phyloP scores from a whole-genome alignment of 2,797 vertebrate genomes.

The Apogon talboti region DNA sequence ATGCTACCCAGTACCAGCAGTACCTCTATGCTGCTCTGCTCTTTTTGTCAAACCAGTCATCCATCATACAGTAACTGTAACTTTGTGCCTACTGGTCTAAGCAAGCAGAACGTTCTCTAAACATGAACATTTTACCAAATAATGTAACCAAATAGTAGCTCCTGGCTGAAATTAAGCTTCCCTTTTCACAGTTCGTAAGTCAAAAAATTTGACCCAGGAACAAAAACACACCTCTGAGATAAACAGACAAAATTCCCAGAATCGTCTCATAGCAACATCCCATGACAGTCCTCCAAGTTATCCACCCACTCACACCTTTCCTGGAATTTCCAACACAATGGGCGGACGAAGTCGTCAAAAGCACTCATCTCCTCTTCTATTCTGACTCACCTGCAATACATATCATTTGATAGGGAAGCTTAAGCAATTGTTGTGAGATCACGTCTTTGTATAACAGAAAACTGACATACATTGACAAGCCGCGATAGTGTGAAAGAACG shows the following conservation, averaged over 20 bases:
- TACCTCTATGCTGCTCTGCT: conserved; percentile 7
- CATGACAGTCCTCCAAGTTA: conserved; percentile 43
- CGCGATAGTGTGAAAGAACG: conserved; percentile 8
- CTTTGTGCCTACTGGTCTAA: conserved; percentile 16
- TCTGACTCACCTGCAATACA: conserved; percentile 63
- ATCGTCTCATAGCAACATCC: conserved; percentile 13
- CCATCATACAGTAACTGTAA: not conserved
- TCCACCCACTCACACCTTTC: conserved; percentile 69
- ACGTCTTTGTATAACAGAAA: conserved; percentile 34
- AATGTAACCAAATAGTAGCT: not conserved
- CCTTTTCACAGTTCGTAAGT: not conserved
- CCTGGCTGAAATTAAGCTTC: too few species aligned
- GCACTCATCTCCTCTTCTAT: conserved; percentile 40
- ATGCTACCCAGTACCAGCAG: conserved; percentile 44
- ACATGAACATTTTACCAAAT: too few species aligned
- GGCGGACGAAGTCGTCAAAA: conserved; percentile 33
- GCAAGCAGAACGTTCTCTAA: not conserved
- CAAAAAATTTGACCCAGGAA: not conserved
- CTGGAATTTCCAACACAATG: conserved; percentile 72
- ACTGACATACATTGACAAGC: conserved; percentile 19
- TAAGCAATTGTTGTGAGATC: conserved; percentile 45
- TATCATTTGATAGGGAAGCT: conserved; percentile 56
- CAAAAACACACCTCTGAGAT: conserved; percentile 14
- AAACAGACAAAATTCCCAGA: conserved; percentile 27
- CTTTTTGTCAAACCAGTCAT: conserved; percentile 38